Evolutionary conservation across 2,797 vertebrate species (phyloP).

Genomic region (Hydrophis major): DNA sequence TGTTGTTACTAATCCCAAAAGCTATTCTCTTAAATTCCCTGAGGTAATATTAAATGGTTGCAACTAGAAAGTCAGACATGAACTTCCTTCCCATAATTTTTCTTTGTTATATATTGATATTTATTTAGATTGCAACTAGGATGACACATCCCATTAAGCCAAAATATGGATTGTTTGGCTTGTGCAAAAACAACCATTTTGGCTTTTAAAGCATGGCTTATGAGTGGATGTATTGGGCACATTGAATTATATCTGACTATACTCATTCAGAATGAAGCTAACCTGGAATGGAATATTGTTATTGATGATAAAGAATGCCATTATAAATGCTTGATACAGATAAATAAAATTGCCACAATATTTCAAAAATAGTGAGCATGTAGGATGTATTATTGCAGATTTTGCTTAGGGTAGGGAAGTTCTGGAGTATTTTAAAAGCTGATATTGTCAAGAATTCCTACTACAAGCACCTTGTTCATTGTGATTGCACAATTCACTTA

Average conservation of each 20-base stretch:
- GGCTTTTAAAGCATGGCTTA: neutral
- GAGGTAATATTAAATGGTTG: neutral
- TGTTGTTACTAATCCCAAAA: neutral
- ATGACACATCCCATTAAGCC: neutral
- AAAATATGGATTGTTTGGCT: neutral
- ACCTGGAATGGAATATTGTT: neutral
- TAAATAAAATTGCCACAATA: neutral
- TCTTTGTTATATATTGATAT: neutral
- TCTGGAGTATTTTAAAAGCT: neutral
- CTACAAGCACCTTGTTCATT: neutral
- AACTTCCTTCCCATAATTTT: neutral
- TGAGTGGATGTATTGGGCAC: neutral
- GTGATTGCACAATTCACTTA: neutral
- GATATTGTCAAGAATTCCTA: neutral
- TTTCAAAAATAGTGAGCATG: neutral
- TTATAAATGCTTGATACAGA: neutral
- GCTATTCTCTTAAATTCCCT: neutral
- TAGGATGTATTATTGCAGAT: neutral
- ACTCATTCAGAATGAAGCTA: neutral
- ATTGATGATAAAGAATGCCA: neutral
- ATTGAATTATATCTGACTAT: neutral
- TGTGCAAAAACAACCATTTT: neutral
- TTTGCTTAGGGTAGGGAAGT: neutral
- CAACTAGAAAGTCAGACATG: neutral
- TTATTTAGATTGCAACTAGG: neutral